A percentile compares a stretch with the other conserved stretches of the same genome.
Evolutionary conservation across 2,888 invertebrate species (phyloP).

Genomic region (Geotrupes spiniger): DNA sequence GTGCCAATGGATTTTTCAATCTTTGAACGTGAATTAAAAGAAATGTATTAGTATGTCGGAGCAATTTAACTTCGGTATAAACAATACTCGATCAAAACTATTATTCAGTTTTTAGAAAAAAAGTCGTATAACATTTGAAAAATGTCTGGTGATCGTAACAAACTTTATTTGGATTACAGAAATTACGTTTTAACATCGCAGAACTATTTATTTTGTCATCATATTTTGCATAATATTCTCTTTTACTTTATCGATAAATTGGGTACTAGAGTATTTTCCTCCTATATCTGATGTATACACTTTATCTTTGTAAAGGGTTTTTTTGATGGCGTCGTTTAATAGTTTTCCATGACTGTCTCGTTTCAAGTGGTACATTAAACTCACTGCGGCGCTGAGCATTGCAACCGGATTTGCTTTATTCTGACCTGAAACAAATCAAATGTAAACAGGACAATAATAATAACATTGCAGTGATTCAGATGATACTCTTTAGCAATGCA

Average conservation of each 20-base stretch:
- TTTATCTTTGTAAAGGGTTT: slow-evolving; percentile 28
- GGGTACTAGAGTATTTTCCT: slow-evolving; percentile 28
- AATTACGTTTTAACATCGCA: too few relatives aligned
- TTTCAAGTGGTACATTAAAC: slow-evolving; percentile 31
- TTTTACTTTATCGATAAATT: slow-evolving; percentile 29
- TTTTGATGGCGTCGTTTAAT: slow-evolving; percentile 28
- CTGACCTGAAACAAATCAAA: slow-evolving; percentile 22
- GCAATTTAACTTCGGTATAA: too few relatives aligned
- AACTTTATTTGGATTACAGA: too few relatives aligned
- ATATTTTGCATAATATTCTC: slow-evolving; percentile 19
- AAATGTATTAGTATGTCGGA: too few relatives aligned
- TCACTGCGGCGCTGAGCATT: slow-evolving; percentile 30
- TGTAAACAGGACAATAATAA: too few relatives aligned
- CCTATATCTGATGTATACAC: slow-evolving; percentile 35
- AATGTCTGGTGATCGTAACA: too few relatives aligned
- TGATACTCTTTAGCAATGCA: slow-evolving; percentile 77
- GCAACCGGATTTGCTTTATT: slow-evolving; percentile 34
- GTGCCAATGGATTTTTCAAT: not conserved
- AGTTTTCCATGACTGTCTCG: slow-evolving; percentile 21
- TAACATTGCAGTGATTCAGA: too few relatives aligned
- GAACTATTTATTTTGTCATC: too few relatives aligned
- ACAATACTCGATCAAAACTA: too few relatives aligned
- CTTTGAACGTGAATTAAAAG: too few relatives aligned
- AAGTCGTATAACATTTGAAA: too few relatives aligned
- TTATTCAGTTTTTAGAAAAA: too few relatives aligned